phyloP scores from a whole-genome alignment of 1,140 invertebrate species.

The Listronotus oregonensis region DNA sequence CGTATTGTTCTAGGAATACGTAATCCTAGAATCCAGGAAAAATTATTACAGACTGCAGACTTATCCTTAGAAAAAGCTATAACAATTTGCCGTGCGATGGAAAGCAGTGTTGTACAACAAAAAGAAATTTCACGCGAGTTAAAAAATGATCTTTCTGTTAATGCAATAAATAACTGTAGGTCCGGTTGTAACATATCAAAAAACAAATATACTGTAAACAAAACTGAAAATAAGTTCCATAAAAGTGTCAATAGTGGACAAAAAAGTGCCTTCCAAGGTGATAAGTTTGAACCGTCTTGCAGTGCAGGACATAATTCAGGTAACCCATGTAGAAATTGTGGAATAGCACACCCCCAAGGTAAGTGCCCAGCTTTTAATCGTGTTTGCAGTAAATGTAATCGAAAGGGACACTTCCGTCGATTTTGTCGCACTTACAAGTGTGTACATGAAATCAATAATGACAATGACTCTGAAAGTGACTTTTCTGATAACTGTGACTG shows the following conservation, averaged over 20 bases:
- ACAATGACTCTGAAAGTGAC: neutral
- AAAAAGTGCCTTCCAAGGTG: no score
- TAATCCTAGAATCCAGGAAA: slow-evolving; percentile 14
- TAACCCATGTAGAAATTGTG: slow-evolving; percentile 1
- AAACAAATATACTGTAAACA: no score
- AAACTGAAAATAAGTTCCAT: no score
- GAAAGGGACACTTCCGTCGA: slow-evolving; percentile 10
- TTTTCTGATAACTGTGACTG: no score
- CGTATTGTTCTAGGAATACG: slow-evolving; percentile 22
- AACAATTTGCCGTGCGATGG: slow-evolving; percentile 21
- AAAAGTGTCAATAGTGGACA: no score
- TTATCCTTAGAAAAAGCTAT: slow-evolving; percentile 13
- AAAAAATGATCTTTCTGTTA: no score
- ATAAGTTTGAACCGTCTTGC: no score
- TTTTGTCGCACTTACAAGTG: neutral
- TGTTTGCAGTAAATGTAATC: neutral
- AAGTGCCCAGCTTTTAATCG: slow-evolving; percentile 10
- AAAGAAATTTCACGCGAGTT: no score
- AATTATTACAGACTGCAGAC: slow-evolving; percentile 16
- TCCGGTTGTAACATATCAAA: no score
- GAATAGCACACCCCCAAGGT: neutral
- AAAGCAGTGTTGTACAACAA: no score
- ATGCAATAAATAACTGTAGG: no score
- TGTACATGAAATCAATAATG: neutral
- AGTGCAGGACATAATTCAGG: no score